Conservation (phyloP, 37 sponge, comb jelly and placozoan genomes). For the Sycon ciliatum region DNA sequence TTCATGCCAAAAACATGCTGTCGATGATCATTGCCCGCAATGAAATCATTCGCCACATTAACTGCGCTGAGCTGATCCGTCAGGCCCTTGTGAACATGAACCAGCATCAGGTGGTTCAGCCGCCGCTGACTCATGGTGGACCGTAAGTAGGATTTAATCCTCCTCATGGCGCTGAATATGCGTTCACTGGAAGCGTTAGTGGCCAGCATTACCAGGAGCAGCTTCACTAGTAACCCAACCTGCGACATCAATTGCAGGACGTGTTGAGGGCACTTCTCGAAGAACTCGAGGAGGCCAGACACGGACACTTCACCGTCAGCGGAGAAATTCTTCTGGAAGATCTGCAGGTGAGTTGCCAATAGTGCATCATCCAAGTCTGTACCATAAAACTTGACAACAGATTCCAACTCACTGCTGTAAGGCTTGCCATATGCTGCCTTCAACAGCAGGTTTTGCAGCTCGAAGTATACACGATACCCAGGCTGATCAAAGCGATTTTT, state of each 20-base stretch:
- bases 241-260: not conserved
- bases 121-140: too few species aligned
- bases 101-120: too few species aligned
- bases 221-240: not conserved
- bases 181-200: too few species aligned
- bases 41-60: conserved; percentile 33
- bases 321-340: conserved; percentile 11
- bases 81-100: too few species aligned
- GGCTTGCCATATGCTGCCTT: conserved; percentile 25
- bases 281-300: conserved; percentile 19
- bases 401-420: conserved; percentile 20
- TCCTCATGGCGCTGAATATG: too few species aligned
- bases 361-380: conserved; percentile 25
- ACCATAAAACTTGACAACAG: conserved; percentile 30
- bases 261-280: conserved; percentile 14
- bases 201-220: too few species aligned
- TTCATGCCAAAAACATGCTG: conserved; percentile 19
- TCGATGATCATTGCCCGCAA: conserved; percentile 23
- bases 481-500: conserved; percentile 37
- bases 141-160: too few species aligned
- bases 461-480: conserved; percentile 25
- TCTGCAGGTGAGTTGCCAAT: conserved; percentile 18
- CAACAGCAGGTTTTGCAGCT: conserved; percentile 30
- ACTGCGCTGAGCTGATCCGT: too few species aligned
- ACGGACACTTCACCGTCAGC: conserved; percentile 16